Conservation (phyloP, 2,888 invertebrate species). For the Odontocolon sp. region DNA sequence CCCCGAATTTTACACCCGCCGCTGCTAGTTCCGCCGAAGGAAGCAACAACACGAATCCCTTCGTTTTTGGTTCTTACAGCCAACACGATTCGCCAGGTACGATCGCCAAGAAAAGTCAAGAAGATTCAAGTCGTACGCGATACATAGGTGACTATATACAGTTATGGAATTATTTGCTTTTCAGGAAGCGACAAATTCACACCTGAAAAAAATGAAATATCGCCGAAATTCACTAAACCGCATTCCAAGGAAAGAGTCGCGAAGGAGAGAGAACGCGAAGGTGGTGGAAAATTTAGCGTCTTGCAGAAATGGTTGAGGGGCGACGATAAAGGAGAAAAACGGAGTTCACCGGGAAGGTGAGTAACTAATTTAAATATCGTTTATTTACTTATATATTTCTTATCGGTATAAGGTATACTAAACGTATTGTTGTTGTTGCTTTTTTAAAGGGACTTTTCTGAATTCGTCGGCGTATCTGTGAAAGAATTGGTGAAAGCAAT, state of each 20-base stretch:
- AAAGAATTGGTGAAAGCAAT: conserved; percentile 88
- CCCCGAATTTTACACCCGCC: conserved; percentile 70
- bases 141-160: conserved; percentile 13
- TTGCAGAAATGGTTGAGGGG: conserved; percentile 84
- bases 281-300: conserved; percentile 81
- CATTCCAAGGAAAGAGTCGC: conserved; percentile 72
- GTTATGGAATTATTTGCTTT: conserved; percentile 16
- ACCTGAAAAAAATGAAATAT: conserved; percentile 73
- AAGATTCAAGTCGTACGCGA: background rate
- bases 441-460: conserved; percentile 81
- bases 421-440: too few species aligned
- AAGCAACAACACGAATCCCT: conserved; percentile 77
- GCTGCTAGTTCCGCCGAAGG: conserved; percentile 69
- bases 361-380: too few species aligned
- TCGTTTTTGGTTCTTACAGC: conserved; percentile 79
- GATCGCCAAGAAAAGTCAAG: background rate
- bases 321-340: conserved; percentile 80
- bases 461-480: conserved; percentile 86
- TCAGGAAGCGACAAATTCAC: conserved; percentile 71
- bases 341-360: conserved; percentile 77
- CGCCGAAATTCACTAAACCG: conserved; percentile 73
- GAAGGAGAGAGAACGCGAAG: conserved; percentile 74
- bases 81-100: conserved; percentile 74
- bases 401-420: too few species aligned
- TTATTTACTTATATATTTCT: too few species aligned